Evolutionary conservation across 1,140 invertebrate species (phyloP).

Genomic region (Mercenaria mercenaria): DNA sequence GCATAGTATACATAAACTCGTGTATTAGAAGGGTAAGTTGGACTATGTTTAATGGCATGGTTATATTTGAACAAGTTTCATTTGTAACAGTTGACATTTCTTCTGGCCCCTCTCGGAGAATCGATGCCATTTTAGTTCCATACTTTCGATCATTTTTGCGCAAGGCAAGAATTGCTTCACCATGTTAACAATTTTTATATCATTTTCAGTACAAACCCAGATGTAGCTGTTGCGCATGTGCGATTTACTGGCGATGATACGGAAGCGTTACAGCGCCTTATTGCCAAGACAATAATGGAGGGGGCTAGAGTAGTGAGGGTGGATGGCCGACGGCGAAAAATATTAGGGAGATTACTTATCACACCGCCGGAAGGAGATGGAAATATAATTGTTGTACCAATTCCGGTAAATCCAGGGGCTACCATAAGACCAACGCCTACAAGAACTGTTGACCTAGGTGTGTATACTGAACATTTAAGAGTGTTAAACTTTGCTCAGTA

Average conservation of each 20-base stretch:
- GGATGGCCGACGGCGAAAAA: constrained; percentile 31
- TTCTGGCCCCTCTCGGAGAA: too few relatives aligned
- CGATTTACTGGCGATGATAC: constrained; percentile 48
- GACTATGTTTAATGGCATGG: too few relatives aligned
- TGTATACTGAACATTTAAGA: neutral
- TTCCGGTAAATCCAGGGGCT: constrained; percentile 47
- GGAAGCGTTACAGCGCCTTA: neutral
- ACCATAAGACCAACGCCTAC: constrained; percentile 27
- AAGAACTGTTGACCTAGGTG: neutral
- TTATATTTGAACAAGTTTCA: too few relatives aligned
- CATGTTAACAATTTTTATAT: too few relatives aligned
- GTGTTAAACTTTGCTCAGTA: neutral
- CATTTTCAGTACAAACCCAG: constrained; percentile 47
- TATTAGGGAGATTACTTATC: constrained; percentile 54
- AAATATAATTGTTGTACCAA: constrained; percentile 46
- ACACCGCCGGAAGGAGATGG: constrained; percentile 49
- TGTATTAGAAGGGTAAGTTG: too few relatives aligned
- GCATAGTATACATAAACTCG: too few relatives aligned
- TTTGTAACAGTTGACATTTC: too few relatives aligned
- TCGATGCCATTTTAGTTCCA: too few relatives aligned
- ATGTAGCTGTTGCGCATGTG: constrained; percentile 52
- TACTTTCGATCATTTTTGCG: too few relatives aligned
- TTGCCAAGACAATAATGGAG: constrained; percentile 51
- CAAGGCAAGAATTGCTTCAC: too few relatives aligned
- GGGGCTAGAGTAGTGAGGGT: constrained; percentile 39